Percentiles rank a stretch among this genome's conserved stretches.
These are phyloP conservation scores for Bombus consobrinus DNA, from an alignment of 1,140 invertebrate species.

Conservation along the genomic window DNA sequence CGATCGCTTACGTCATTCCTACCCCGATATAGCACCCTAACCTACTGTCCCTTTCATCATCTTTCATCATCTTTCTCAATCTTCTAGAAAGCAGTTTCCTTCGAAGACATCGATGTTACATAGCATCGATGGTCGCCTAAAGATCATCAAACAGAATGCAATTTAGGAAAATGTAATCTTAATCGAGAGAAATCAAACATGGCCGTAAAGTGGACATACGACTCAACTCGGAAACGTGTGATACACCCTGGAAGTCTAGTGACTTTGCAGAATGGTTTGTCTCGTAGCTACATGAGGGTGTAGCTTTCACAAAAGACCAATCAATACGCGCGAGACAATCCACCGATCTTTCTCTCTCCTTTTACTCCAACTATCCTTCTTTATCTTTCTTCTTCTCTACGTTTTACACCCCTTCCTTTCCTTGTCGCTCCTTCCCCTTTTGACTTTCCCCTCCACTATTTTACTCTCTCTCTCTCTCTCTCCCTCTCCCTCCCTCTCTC, in stretches of 20 bases:
- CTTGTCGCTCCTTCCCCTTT: slow-evolving; percentile 12
- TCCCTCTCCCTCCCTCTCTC: not conserved
- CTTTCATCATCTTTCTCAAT: not conserved
- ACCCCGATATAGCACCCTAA: slow-evolving; percentile 24
- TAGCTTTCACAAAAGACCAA: slow-evolving; percentile 79
- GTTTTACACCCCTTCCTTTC: not conserved
- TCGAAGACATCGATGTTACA: not conserved
- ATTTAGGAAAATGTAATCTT: not conserved
- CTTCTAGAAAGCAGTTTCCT: not conserved
- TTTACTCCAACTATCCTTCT: slow-evolving; percentile 27
- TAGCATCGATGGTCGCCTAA: not conserved
- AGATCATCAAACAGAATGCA: not conserved
- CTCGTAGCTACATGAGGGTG: slow-evolving; percentile 66
- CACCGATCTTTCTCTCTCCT: slow-evolving; percentile 73
- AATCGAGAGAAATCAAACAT: slow-evolving; percentile 44
- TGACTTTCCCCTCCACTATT: slow-evolving; percentile 2
- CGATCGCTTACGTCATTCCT: slow-evolving; percentile 57
- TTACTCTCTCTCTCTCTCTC: slow-evolving; percentile 24
- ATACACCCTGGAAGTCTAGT: slow-evolving; percentile 53
- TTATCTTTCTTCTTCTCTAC: slow-evolving; percentile 23
- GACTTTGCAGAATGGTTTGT: slow-evolving; percentile 52
- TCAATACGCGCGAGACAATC: slow-evolving; percentile 80
- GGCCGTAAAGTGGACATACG: slow-evolving; percentile 8
- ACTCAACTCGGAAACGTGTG: not conserved
- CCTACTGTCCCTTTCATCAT: slow-evolving; percentile 13